Base-by-base conservation (phyloP, 2,888 invertebrate genomes). In the Anaspis maculata region DNA sequence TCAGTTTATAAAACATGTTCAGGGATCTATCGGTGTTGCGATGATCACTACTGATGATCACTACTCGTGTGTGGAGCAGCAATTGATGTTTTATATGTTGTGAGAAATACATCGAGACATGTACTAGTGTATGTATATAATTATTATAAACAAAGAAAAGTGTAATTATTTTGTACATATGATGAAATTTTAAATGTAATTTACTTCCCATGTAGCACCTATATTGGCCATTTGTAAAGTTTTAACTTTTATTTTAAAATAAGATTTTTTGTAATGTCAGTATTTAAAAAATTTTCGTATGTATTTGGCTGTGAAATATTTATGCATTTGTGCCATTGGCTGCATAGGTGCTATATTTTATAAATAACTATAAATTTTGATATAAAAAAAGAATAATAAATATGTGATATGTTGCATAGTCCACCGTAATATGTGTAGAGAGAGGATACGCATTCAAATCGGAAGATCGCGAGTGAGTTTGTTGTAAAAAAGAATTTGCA, bases 241-340 rank as follows among this genome's bases (percentile, higher is more conserved):
- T 28, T 27, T 39, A 28, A 48, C 48, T 47, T 44, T 49, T 50
- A 54, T 51, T 46, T 48, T 53, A 44, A 53, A 54, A 48, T 51
- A 50, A 41, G 52, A 48, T 46, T 33, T 49, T 48, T 54, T 55
- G 47, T 57, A 54, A 52, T 57, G 51, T 59, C 62, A 63, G 61
- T 64, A 62, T 64, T 62, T 55, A 51, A 54, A n/a, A n/a, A 52
- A 47, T 52, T 56, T 54, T 57, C 50, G 49, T 46, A 55, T 49
- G 51, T 49, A 57, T 63, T 62, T 58, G 64, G 64, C 64, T 64
- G 64, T 64, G 64, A 62, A 57, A n/a, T n/a, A 48, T 55, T 59
- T 54, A 56, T 60, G 61, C 59, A 61, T 63, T 61, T 62, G 64
- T 65, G 64, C 64, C 65, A 65, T 64, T 60, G 62, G 60, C 59